phyloP scores from a whole-genome alignment of 2,113 vertebrate genomes.

The Agapornis roseicollis region DNA sequence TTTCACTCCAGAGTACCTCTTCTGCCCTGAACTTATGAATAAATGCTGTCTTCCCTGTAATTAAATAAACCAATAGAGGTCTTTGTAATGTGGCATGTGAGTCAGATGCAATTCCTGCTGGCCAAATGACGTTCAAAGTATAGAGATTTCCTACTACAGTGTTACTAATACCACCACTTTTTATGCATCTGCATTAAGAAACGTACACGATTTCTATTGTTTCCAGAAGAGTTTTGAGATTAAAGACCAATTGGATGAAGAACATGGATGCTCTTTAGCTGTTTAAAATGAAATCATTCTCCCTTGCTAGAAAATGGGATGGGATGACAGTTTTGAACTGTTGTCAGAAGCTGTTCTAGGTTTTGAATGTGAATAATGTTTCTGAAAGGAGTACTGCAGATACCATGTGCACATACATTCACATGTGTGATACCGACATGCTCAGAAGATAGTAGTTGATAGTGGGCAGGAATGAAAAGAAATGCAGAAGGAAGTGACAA shows the following conservation, averaged over 20 bases:
- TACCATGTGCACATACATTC: accelerated
- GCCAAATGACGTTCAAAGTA: background rate
- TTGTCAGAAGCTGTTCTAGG: background rate
- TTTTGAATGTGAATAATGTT: background rate
- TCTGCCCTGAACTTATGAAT: constrained; percentile 15
- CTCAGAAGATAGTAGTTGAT: background rate
- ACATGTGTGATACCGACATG: background rate
- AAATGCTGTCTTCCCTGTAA: constrained; percentile 29
- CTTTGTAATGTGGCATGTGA: background rate
- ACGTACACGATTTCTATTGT: background rate
- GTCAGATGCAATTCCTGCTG: background rate
- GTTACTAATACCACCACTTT: background rate
- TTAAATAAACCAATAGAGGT: constrained; percentile 43
- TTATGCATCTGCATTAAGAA: background rate
- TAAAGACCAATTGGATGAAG: background rate
- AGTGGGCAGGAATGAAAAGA: background rate
- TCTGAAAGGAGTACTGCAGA: background rate
- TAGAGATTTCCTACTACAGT: background rate
- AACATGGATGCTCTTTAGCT: background rate
- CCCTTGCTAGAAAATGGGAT: background rate
- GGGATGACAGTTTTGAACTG: background rate
- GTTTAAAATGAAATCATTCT: background rate
- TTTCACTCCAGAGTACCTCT: constrained; percentile 46
- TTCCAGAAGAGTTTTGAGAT: background rate
- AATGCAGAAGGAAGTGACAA: background rate